These are phyloP conservation scores for Nudaria mundana DNA, from an alignment of 2,888 invertebrate species.

Conservation along the genomic window DNA sequence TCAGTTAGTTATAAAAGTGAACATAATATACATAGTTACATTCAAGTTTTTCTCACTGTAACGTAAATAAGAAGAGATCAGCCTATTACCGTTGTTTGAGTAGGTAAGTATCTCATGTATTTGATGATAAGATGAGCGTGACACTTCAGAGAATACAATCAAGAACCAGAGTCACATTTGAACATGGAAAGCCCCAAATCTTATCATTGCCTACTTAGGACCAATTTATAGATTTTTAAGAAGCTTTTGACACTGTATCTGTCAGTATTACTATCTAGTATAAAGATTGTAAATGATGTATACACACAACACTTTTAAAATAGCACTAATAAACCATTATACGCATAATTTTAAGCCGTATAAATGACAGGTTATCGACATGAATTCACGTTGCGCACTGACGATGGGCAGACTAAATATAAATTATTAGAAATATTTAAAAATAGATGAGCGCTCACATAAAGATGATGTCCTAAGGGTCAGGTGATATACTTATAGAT, in stretches of 20 bases:
- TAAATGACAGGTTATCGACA: conserved; percentile 6
- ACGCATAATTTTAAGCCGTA: neutral
- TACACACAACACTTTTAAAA: neutral
- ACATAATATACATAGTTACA: no score
- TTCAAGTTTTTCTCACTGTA: no score
- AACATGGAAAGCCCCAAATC: no score
- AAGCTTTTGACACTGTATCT: neutral
- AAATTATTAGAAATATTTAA: conserved; percentile 21
- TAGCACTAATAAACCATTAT: neutral
- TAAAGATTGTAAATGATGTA: neutral
- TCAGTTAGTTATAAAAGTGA: neutral
- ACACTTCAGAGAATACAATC: no score
- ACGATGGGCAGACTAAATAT: conserved; percentile 27
- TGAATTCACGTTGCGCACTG: conserved; percentile 5
- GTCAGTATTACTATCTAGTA: neutral
- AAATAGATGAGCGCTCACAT: conserved; percentile 24
- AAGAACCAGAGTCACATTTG: no score
- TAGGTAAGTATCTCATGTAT: no score
- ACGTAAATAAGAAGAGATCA: no score
- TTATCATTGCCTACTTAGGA: no score
- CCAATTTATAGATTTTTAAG: neutral
- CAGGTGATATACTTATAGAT: no score
- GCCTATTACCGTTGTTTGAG: no score
- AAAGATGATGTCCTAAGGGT: conserved; percentile 31
- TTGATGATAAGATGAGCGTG: no score